Percentiles rank a stretch among this genome's conserved stretches.
These are phyloP conservation scores for Zosterops borbonicus DNA, from an alignment of 2,113 vertebrate genomes.

Conservation along the genomic window DNA sequence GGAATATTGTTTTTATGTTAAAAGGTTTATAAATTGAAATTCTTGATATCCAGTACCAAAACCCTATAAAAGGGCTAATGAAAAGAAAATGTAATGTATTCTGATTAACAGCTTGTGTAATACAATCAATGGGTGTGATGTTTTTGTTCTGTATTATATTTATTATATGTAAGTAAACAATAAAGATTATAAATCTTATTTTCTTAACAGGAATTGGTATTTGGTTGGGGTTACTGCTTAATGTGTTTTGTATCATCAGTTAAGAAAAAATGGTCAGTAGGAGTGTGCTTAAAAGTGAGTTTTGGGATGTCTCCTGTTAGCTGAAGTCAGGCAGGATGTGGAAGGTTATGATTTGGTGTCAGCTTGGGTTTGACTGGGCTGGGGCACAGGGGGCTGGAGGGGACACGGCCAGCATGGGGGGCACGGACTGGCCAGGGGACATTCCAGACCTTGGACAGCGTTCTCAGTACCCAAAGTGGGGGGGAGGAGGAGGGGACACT, in stretches of 20 bases:
- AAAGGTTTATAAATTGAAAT: conserved; percentile 4
- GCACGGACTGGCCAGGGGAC: accelerated
- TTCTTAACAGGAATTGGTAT: conserved; percentile 27
- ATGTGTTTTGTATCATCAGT: not conserved
- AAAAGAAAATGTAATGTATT: conserved; percentile 45
- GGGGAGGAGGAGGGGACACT: not conserved
- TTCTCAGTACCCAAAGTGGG: accelerated
- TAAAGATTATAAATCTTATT: conserved; percentile 48
- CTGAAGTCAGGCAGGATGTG: not conserved
- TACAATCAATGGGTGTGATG: conserved; percentile 46
- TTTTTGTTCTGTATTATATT: conserved; percentile 60
- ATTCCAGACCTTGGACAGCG: accelerated
- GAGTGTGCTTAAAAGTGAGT: not conserved
- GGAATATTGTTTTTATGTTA: not conserved
- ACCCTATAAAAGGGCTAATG: conserved; percentile 55
- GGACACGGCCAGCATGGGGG: not conserved
- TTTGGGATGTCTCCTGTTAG: accelerated
- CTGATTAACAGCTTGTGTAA: conserved; percentile 52
- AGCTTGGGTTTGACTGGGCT: too few relatives aligned
- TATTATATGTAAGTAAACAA: conserved; percentile 61
- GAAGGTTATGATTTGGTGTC: not conserved
- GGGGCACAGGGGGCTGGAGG: not conserved
- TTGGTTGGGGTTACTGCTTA: conserved; percentile 27
- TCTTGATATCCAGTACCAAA: conserved; percentile 33
- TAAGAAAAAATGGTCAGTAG: not conserved